These are phyloP conservation scores for Pinna nobilis DNA, from an alignment of 1,140 invertebrate species.

Conservation along the genomic window DNA sequence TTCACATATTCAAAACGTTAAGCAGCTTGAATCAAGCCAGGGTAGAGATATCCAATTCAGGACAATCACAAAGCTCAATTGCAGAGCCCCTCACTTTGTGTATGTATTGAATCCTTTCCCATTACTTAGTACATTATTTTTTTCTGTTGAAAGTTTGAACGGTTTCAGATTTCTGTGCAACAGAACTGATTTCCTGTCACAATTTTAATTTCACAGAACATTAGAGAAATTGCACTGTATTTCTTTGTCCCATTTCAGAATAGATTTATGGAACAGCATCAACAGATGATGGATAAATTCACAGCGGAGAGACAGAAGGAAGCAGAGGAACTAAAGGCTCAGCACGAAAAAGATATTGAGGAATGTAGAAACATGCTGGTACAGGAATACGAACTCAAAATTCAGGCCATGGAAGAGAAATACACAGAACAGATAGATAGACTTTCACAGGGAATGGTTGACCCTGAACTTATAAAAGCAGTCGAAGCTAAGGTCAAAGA, in stretches of 20 bases:
- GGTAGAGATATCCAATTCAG: too few species aligned
- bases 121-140: too few species aligned
- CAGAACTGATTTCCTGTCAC: too few species aligned
- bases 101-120: too few species aligned
- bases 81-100: too few species aligned
- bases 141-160: too few species aligned
- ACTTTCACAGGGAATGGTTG: neutral
- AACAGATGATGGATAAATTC: conserved; percentile 55
- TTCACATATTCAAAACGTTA: too few species aligned
- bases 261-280: conserved; percentile 60
- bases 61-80: too few species aligned
- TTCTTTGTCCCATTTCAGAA: conserved; percentile 38
- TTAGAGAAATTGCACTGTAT: too few species aligned
- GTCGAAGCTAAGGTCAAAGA: neutral
- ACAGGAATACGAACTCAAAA: conserved; percentile 41
- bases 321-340: conserved; percentile 49
- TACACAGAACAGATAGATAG: conserved; percentile 21
- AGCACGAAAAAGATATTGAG: conserved; percentile 55
- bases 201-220: too few species aligned
- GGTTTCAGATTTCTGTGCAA: neutral
- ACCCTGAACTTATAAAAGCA: neutral
- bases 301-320: conserved; percentile 53
- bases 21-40: too few species aligned
- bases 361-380: conserved; percentile 44
- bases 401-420: conserved; percentile 27